Conservation (phyloP, 1,140 invertebrate species). For the Calephelis nemesis region DNA sequence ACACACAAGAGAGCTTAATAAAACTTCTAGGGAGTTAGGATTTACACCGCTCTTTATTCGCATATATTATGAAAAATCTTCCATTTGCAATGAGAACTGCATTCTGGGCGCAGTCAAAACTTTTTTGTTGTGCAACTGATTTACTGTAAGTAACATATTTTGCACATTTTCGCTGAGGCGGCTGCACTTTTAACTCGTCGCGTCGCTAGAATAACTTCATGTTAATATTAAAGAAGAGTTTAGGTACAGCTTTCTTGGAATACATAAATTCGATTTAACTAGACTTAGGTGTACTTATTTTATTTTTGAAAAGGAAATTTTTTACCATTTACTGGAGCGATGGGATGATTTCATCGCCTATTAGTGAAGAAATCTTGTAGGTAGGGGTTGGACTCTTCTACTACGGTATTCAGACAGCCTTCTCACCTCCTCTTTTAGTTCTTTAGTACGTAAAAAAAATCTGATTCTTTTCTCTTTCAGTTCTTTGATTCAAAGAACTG, state of each 20-base stretch:
- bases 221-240: conserved; percentile 33
- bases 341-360: no score
- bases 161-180: conserved; percentile 44
- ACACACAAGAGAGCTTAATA: conserved; percentile 19
- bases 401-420: no score
- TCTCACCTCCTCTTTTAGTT: no score
- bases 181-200: conserved; percentile 28
- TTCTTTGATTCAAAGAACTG: no score
- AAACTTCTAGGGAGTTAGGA: conserved; percentile 32
- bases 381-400: no score
- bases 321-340: background rate
- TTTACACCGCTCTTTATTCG: conserved; percentile 38
- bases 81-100: conserved; percentile 48
- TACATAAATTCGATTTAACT: background rate
- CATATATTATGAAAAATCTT: conserved; percentile 43
- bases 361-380: no score
- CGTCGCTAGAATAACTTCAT: conserved; percentile 42
- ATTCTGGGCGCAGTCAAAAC: conserved; percentile 39
- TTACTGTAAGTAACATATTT: conserved; percentile 58
- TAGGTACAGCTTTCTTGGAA: conserved; percentile 3
- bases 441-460: no score
- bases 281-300: background rate
- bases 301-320: background rate
- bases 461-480: no score
- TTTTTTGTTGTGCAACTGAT: conserved; percentile 57